Percentiles rank a stretch among this genome's conserved stretches.
phyloP scores from a whole-genome alignment of 2,797 vertebrate species.

The Syngnathus acus region DNA sequence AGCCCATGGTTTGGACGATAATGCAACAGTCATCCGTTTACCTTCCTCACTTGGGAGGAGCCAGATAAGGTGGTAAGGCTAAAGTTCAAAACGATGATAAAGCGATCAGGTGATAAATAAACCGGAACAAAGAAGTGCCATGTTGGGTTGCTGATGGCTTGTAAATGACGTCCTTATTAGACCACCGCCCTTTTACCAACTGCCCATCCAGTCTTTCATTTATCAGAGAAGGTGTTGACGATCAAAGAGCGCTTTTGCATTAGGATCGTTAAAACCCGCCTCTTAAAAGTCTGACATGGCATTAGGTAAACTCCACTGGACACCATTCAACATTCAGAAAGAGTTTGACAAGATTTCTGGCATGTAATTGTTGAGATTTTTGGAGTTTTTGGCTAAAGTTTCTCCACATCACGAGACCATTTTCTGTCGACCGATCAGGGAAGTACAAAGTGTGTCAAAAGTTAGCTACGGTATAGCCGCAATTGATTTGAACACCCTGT shows the following conservation, averaged over 20 bases:
- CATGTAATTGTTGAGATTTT: too few species aligned
- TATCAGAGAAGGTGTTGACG: neutral
- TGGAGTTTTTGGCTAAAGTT: too few species aligned
- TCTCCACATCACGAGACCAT: neutral
- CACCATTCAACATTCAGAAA: neutral
- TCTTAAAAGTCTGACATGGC: neutral
- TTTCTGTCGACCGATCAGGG: neutral
- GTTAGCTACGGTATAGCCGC: neutral
- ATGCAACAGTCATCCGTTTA: constrained; percentile 5
- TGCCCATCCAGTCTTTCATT: neutral
- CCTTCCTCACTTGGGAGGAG: constrained; percentile 20
- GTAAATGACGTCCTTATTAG: constrained; percentile 6
- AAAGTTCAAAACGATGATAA: neutral
- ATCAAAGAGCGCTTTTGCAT: neutral
- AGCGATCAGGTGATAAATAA: neutral
- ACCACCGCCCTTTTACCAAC: neutral
- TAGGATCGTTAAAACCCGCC: neutral
- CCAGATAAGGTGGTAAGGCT: constrained; percentile 3
- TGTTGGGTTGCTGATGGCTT: too few species aligned
- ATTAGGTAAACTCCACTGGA: neutral
- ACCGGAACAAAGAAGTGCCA: neutral
- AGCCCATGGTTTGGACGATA: constrained; percentile 1
- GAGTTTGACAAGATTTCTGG: too few species aligned
- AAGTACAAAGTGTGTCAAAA: neutral
- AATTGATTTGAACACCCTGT: neutral